Evolutionary conservation across 2,888 invertebrate genomes (phyloP).

Genomic region (Metalampra italica): DNA sequence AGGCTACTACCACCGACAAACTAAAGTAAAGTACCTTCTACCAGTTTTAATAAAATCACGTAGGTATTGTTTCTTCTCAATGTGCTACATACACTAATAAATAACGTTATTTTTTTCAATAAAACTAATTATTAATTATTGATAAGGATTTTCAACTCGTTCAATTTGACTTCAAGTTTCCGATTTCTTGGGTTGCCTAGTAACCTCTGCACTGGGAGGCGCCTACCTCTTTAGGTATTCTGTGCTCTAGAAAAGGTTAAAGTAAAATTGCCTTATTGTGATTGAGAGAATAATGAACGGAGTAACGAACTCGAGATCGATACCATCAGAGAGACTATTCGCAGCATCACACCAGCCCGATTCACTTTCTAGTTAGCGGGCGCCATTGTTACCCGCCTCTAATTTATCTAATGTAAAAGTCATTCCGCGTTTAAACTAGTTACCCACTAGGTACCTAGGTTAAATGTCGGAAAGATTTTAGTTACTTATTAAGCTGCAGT

Average conservation of each 20-base stretch:
- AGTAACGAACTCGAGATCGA: constrained; percentile 60
- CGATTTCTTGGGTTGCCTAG: too few relatives aligned
- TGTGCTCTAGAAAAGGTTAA: too few relatives aligned
- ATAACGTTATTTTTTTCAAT: too few relatives aligned
- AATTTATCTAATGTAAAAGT: constrained; percentile 65
- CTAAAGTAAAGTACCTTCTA: constrained; percentile 6
- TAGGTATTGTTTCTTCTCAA: too few relatives aligned
- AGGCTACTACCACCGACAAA: not conserved
- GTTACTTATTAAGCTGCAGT: not conserved
- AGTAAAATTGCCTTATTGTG: constrained; percentile 53
- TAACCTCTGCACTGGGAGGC: too few relatives aligned
- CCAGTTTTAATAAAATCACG: too few relatives aligned
- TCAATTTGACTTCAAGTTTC: too few relatives aligned
- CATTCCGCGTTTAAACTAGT: constrained; percentile 39
- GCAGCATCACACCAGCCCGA: constrained; percentile 50
- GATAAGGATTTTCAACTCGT: too few relatives aligned
- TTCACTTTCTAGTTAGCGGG: constrained; percentile 68
- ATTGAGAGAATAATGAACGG: constrained; percentile 62
- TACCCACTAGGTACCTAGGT: constrained; percentile 12
- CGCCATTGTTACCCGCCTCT: constrained; percentile 61
- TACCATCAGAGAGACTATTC: constrained; percentile 65
- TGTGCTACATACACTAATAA: too few relatives aligned
- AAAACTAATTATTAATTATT: too few relatives aligned
- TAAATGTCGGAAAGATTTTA: not conserved
- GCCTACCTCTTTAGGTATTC: too few relatives aligned